Conservation (phyloP, 2,797 vertebrate genomes). For the Semaprochilodus insignis region DNA sequence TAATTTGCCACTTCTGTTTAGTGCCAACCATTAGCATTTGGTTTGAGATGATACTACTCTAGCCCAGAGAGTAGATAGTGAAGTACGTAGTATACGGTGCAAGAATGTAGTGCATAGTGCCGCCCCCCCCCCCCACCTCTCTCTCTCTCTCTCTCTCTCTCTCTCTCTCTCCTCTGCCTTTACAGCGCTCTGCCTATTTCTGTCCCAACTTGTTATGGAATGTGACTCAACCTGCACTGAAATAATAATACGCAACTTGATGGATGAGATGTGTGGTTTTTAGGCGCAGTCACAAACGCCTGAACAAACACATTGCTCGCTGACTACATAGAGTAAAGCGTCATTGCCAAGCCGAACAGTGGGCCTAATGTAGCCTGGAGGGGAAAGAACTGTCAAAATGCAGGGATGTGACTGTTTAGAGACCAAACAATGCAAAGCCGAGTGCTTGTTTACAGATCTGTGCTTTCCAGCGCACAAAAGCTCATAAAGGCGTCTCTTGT, state of each 20-base stretch:
- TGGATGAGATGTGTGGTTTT: conserved; percentile 14
- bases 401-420: conserved; percentile 9
- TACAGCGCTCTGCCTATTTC: neutral
- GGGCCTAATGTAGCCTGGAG: neutral
- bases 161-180: neutral
- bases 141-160: neutral
- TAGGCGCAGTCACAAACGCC: neutral
- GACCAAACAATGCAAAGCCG: neutral
- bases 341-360: neutral
- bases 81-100: neutral
- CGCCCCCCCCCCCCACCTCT: neutral
- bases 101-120: neutral
- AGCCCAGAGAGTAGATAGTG: neutral
- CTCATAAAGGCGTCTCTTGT: neutral
- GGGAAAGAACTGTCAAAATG: neutral
- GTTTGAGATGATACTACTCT: neutral
- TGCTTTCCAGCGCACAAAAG: neutral
- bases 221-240: conserved; percentile 71
- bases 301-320: neutral
- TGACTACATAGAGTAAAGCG: neutral
- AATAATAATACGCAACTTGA: conserved; percentile 35
- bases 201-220: conserved; percentile 76
- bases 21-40: neutral
- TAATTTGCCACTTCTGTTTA: too few relatives aligned
- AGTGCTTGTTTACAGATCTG: neutral